A percentile compares a stretch with the other conserved stretches of the same genome.
Conservation (phyloP, 35 echinoderm and acorn worm genomes). For the Stichopus chloronotus region DNA sequence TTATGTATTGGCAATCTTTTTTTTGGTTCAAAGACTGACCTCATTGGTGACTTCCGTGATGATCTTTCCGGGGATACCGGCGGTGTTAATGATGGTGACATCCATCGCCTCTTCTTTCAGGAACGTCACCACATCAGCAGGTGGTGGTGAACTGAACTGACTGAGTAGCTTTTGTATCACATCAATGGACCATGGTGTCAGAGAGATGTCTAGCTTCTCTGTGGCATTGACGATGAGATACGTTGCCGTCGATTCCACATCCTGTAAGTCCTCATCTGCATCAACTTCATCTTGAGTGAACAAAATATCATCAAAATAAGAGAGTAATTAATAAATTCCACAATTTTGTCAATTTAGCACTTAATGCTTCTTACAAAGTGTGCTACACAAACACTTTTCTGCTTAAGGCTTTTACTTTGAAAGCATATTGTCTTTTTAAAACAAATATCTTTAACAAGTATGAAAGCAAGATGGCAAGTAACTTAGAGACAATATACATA, state of each 20-base stretch:
- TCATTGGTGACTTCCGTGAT: conserved; percentile 66
- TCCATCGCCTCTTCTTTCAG: conserved; percentile 49
- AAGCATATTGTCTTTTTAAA: no score
- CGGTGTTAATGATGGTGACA: conserved; percentile 74
- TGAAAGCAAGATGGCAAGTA: no score
- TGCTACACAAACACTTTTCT: no score
- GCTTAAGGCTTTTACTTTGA: no score
- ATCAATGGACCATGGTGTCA: conserved; percentile 79
- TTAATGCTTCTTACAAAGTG: no score
- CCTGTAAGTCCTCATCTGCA: conserved; percentile 61
- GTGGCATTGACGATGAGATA: conserved; percentile 87
- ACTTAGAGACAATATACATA: no score
- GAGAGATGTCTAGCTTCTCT: conserved; percentile 76
- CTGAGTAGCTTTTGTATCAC: conserved; percentile 73
- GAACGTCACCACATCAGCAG: conserved; percentile 2
- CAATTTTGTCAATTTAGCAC: no score
- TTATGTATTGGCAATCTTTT: no score
- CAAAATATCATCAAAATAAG: neutral
- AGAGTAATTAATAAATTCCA: neutral
- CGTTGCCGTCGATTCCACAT: conserved; percentile 73
- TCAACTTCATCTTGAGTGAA: conserved; percentile 75
- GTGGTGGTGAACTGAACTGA: conserved; percentile 34
- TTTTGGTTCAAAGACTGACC: neutral
- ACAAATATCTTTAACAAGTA: no score
- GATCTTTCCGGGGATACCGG: conserved; percentile 78